Evolutionary conservation across 2,797 vertebrate species (phyloP), one percentile per base, ranked within the genome.

Genomic region (Phoebastria nigripes): DNA sequence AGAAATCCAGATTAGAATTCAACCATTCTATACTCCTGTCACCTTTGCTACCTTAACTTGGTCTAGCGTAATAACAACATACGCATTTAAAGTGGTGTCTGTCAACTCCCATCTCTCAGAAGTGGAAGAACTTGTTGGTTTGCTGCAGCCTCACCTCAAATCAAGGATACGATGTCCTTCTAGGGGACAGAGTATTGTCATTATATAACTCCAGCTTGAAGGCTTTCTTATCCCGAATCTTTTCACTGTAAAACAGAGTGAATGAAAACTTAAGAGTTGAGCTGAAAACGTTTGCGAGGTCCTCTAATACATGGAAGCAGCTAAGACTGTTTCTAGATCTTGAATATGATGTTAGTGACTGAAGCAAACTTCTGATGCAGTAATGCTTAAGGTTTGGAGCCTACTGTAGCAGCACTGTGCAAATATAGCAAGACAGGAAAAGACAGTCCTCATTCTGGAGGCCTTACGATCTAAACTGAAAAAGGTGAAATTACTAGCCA

Each of bases 31-130:
- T 37, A 65, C 15, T 63, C 26, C 54, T 73, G 76, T 79, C 93
- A 94, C 91, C 87, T 93, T 59, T 89, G 66, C 66, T 79, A 77
- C 73, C 88, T 82, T 90, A 79, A 73, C 37, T 82, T 91, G 80
- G n/a, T 41, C 55, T 77, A 84, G 63, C 3, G 0, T 93, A 92
- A 59, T 73, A 80, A 92, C 61, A 90, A 33, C 66, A 67, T 84
- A 90, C 87, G 81, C 90, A 96, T 95, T 92, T 94, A 49, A 94
- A 94, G 71, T 62, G 37, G 55, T 73, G 46, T 70, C 83, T 95
- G 91, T 94, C 93, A 94, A 9, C 62, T 93, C 47, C 5, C 80
- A 80, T 93, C 82, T 66, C 80, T 62, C 33, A 61, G 42, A 55
- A 73, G 44, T 41, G 10, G 44, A 87, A 73, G 35, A 81, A 59